Conservation (phyloP, 2,888 invertebrate species). For the Lordiphosa andalusiaca region DNA sequence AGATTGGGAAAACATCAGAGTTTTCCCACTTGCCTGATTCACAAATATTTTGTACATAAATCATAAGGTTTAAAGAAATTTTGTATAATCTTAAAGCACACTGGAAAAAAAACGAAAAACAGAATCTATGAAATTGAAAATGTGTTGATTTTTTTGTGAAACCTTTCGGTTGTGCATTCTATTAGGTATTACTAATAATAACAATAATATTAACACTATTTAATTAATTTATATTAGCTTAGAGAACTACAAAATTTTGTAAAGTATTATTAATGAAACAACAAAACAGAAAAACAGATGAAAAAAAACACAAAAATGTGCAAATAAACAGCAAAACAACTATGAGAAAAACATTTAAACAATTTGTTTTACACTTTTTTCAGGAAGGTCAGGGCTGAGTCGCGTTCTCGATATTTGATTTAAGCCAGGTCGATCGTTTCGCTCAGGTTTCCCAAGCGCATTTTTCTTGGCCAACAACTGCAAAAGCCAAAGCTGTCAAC, state of each 20-base stretch:
- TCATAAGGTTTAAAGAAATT: too few relatives aligned
- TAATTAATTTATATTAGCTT: constrained; percentile 70
- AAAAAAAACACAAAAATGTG: constrained; percentile 41
- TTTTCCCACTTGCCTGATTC: constrained; percentile 1
- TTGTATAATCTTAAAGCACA: too few relatives aligned
- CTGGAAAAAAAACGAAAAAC: too few relatives aligned
- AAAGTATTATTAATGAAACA: constrained; percentile 68
- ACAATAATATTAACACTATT: constrained; percentile 44
- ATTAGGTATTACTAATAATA: constrained; percentile 55
- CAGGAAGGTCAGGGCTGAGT: constrained; percentile 63
- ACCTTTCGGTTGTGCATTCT: constrained; percentile 52
- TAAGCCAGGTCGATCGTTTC: constrained; percentile 54
- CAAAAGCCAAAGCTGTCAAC: constrained; percentile 24
- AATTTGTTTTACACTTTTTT: constrained; percentile 52
- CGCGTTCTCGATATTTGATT: constrained; percentile 62
- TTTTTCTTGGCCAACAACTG: constrained; percentile 50
- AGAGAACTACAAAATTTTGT: constrained; percentile 58
- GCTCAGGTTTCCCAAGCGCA: constrained; percentile 71
- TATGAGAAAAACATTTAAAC: constrained; percentile 31
- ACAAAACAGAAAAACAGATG: constrained; percentile 15
- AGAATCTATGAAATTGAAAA: too few relatives aligned
- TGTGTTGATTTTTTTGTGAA: constrained; percentile 3
- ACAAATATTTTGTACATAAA: too few relatives aligned
- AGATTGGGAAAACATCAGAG: constrained; percentile 22
- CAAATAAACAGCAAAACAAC: constrained; percentile 50